Base-by-base conservation (phyloP, 2,797 vertebrate genomes). In the Glyptemys insculpta region DNA sequence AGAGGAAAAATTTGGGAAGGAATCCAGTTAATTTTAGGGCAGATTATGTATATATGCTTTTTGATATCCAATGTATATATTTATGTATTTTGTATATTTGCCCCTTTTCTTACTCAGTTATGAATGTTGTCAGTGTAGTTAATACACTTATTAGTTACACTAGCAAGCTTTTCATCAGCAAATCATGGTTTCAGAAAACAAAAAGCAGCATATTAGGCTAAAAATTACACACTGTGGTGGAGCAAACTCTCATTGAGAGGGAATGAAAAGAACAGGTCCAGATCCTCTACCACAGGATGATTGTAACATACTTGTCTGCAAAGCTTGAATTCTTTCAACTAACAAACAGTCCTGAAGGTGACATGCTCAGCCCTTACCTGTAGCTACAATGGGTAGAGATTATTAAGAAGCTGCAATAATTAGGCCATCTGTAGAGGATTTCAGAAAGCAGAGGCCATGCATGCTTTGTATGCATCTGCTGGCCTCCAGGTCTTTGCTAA, bases 381-480 rank as follows among this genome's bases (percentile, higher is more conserved):
- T 76, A n/a, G 21, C 65, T 86, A 93, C 82, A 81, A 3, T 31
- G 72, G 91, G 31, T 56, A n/a, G 27, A 59, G 79, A 31, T 86
- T 94, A 90, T 16, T 52, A 94, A 89, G 92, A 34, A 85, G 52
- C 72, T 68, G 72, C 79, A 95, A 89, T 89, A 65, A 89, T 85
- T 6, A 87, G 7, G 25, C 31, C 34, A 37, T 34, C n/a, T 68
- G 89, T 82, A 80, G 91, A 88, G 72, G 79, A 52, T 91, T 53
- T 81, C 62, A 41, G 2, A 79, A 53, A 59, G 21, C 27, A 78
- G n/a, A 34, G 29, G 49, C 90, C 16, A 1, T 23, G n/a, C 79
- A 87, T 94, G 84, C 72, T 3, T 1, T 87, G 14, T 19, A 47
- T 1, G 0, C n/a, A 1, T 81, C 23, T 83, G 83, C 72, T 89